These are phyloP conservation scores for Arvicanthis niloticus DNA, from an alignment of 2,113 vertebrate genomes.

Conservation along the genomic window DNA sequence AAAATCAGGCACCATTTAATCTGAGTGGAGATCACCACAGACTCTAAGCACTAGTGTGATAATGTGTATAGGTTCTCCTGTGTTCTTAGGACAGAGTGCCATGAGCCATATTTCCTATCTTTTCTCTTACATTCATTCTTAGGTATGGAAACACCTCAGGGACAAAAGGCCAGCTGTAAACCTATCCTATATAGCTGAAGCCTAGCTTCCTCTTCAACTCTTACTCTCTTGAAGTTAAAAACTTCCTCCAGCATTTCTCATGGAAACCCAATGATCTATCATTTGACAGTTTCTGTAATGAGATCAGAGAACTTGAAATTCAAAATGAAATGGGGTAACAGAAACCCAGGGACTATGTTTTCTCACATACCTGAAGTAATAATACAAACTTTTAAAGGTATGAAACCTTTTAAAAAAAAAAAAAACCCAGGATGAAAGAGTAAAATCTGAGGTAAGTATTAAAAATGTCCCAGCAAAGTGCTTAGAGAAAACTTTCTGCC, in stretches of 20 bases:
- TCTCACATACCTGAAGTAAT: neutral
- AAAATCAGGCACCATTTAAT: neutral
- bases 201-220: neutral
- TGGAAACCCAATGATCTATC: neutral
- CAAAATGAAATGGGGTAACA: neutral
- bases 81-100: neutral
- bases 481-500: neutral
- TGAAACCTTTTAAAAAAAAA: no score
- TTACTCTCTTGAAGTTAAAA: neutral
- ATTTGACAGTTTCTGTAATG: neutral
- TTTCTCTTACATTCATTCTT: neutral
- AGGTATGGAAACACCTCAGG: neutral
- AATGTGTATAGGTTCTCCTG: neutral
- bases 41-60: neutral
- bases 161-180: neutral
- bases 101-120: neutral
- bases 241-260: neutral
- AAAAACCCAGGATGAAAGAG: neutral
- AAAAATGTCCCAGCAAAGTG: neutral
- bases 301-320: conserved; percentile 1
- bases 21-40: neutral
- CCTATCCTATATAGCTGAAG: neutral
- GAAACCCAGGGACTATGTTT: neutral
- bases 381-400: neutral
- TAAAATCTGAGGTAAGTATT: neutral